Percentiles rank a stretch among this genome's conserved stretches.
Evolutionary conservation across 2,797 vertebrate species (phyloP).

Genomic region (Oreonectes daqikongensis): DNA sequence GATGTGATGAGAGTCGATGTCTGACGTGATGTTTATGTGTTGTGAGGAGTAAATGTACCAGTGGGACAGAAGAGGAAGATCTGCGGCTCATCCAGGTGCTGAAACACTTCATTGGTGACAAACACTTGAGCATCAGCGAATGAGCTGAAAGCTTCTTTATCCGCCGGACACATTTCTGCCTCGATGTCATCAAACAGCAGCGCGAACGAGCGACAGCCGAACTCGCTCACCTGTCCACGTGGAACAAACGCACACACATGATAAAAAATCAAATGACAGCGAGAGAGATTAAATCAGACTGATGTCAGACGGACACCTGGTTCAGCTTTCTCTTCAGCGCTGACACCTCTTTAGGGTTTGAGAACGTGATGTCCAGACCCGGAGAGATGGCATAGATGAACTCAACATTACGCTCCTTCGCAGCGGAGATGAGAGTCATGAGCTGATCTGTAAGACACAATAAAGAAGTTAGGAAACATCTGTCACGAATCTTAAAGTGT

Average conservation of each 20-base stretch:
- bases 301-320: constrained; percentile 74
- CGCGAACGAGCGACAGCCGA: constrained; percentile 95
- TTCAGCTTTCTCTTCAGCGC: constrained; percentile 93
- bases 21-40: neutral
- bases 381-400: constrained; percentile 98
- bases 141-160: constrained; percentile 93
- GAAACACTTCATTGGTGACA: constrained; percentile 92
- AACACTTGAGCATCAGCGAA: constrained; percentile 94
- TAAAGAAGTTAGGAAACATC: neutral
- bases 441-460: constrained; percentile 82
- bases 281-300: neutral
- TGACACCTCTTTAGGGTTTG: constrained; percentile 89
- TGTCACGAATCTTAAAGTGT: neutral
- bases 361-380: constrained; percentile 96
- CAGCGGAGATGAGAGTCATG: constrained; percentile 87
- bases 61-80: constrained; percentile 98
- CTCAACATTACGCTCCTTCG: constrained; percentile 86
- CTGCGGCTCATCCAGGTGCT: constrained; percentile 87
- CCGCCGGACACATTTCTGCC: constrained; percentile 93
- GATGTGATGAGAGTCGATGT: neutral
- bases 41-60: constrained; percentile 72
- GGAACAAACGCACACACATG: neutral
- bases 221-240: constrained; percentile 83
- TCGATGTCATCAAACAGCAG: constrained; percentile 97
- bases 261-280: neutral